Evolutionary conservation across 2,797 vertebrate genomes (phyloP).

Genomic region (Xiphorhynchus erythropygius): DNA sequence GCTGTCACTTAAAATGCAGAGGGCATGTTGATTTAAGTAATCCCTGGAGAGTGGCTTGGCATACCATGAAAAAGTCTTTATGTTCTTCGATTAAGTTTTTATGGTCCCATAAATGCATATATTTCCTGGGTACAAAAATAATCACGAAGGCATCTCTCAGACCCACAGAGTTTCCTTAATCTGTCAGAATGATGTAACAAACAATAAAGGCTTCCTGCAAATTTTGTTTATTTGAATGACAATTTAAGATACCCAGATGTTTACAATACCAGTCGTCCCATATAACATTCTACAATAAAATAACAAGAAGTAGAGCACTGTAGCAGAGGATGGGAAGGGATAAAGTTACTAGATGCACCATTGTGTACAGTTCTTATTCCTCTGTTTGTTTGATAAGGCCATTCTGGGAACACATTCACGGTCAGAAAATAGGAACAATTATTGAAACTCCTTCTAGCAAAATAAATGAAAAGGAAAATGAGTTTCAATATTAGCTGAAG

Average conservation of each 20-base stretch:
- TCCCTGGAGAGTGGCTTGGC: neutral
- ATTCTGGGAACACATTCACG: neutral
- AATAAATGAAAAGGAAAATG: neutral
- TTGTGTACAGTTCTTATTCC: neutral
- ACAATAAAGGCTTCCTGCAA: neutral
- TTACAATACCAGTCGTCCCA: neutral
- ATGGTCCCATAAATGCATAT: neutral
- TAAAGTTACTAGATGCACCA: neutral
- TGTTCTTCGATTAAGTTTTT: neutral
- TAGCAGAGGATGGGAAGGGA: neutral
- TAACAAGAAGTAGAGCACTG: neutral
- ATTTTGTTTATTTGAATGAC: neutral
- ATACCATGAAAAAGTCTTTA: neutral
- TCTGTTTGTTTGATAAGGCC: neutral
- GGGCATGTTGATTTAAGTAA: neutral
- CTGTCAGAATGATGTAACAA: neutral
- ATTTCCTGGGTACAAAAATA: slow-evolving; percentile 3
- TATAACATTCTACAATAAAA: neutral
- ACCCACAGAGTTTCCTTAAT: neutral
- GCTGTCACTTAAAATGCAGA: neutral
- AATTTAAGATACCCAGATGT: neutral
- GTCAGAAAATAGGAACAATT: neutral
- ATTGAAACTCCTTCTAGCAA: neutral
- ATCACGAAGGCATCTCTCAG: neutral
- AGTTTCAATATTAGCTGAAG: neutral